These are phyloP conservation scores for Philantomba maxwellii DNA, from an alignment of 2,113 vertebrate genomes.

Conservation along the genomic window DNA sequence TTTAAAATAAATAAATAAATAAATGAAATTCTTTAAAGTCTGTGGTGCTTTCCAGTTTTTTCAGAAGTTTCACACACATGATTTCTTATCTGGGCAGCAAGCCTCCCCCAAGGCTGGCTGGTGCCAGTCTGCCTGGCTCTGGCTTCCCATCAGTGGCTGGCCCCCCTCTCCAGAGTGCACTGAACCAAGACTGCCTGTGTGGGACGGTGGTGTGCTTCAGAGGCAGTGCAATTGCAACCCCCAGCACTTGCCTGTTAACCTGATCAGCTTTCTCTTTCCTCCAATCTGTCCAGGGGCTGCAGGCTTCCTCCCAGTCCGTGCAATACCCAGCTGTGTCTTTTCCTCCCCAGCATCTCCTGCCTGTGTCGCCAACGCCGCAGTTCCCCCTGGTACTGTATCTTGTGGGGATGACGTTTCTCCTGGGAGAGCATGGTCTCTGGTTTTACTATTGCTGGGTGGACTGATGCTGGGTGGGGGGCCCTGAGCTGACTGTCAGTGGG, in stretches of 20 bases:
- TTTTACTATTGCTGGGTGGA: background rate
- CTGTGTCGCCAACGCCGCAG: slow-evolving; percentile 87
- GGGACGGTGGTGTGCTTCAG: accelerated
- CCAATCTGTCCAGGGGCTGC: slow-evolving; percentile 80
- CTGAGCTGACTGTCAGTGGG: background rate
- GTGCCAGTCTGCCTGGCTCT: background rate
- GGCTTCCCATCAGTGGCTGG: background rate
- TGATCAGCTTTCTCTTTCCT: slow-evolving; percentile 63
- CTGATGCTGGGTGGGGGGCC: background rate
- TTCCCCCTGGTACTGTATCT: slow-evolving; percentile 88
- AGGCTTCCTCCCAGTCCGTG: slow-evolving; percentile 82
- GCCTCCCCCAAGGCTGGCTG: no score
- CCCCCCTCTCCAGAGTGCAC: background rate
- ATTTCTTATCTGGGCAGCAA: background rate
- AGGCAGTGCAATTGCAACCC: background rate
- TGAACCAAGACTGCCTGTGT: background rate
- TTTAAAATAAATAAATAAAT: background rate
- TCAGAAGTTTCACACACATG: background rate
- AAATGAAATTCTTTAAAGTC: background rate
- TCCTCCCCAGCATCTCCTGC: slow-evolving; percentile 89
- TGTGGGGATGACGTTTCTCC: background rate
- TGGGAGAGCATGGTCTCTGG: no score
- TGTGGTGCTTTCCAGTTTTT: background rate
- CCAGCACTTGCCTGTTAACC: background rate
- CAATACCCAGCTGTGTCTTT: slow-evolving; percentile 91